A percentile compares a stretch with the other conserved stretches of the same genome.
These are phyloP conservation scores for Bugula neritina DNA, from an alignment of 2,888 invertebrate species.

Conservation along the genomic window DNA sequence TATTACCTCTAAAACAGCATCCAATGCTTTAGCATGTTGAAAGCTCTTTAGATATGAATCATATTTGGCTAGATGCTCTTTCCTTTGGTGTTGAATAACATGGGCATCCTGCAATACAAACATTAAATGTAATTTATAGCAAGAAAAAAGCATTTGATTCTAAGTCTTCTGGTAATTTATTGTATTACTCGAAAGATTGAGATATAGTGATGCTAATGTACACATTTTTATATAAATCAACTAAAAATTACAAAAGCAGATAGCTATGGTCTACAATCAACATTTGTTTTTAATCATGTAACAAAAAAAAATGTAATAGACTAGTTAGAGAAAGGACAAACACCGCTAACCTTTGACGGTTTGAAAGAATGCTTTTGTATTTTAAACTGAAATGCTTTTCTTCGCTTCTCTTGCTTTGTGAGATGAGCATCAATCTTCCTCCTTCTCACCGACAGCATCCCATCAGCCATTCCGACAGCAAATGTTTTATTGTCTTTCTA, in stretches of 20 bases:
- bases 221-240: no score
- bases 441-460: slow-evolving; percentile 77
- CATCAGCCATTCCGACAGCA: slow-evolving; percentile 87
- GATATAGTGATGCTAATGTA: no score
- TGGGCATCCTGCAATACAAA: slow-evolving; percentile 39
- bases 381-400: slow-evolving; percentile 36
- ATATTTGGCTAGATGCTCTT: slow-evolving; percentile 53
- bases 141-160: no score
- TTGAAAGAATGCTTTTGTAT: slow-evolving; percentile 9
- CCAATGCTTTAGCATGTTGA: slow-evolving; percentile 74
- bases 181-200: no score
- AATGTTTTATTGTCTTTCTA: no score
- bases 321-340: no score
- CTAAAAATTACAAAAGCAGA: no score
- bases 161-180: no score
- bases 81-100: slow-evolving; percentile 40
- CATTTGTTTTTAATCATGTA: no score
- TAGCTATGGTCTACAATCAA: no score
- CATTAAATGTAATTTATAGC: neutral
- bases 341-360: slow-evolving; percentile 18
- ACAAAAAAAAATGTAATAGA: no score
- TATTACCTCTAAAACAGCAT: slow-evolving; percentile 61
- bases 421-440: slow-evolving; percentile 58
- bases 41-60: slow-evolving; percentile 72
- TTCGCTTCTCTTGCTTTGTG: slow-evolving; percentile 33